Conservation (phyloP, 2,797 vertebrate species). For the Notamacropus eugenii region DNA sequence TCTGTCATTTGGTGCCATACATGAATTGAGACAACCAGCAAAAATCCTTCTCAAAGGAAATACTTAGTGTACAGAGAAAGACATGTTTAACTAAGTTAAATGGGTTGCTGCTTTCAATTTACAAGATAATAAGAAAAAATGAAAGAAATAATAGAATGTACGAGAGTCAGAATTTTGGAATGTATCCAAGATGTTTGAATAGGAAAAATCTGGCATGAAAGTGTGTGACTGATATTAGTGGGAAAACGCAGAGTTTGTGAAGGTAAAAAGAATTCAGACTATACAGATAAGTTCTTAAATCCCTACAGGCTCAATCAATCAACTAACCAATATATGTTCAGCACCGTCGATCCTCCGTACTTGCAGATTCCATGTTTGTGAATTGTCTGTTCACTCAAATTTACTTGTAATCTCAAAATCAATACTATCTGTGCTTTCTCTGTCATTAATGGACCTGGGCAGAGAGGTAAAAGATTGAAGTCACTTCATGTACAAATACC, state of each 20-base stretch:
- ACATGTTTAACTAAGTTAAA: neutral
- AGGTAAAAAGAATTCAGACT: neutral
- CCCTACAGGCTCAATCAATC: neutral
- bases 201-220: neutral
- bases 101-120: conserved; percentile 2
- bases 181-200: neutral
- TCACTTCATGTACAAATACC: neutral
- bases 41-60: neutral
- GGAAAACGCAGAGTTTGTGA: neutral
- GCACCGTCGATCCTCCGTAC: neutral
- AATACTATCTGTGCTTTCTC: neutral
- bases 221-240: neutral
- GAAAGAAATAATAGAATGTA: conserved; percentile 12
- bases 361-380: neutral
- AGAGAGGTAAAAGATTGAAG: neutral
- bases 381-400: neutral
- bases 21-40: neutral
- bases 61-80: neutral
- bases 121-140: neutral
- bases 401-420: neutral
- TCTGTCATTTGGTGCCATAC: neutral
- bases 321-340: neutral
- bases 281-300: neutral
- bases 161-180: neutral
- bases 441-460: neutral